Evolutionary conservation across 2,797 vertebrate species (phyloP), one percentile per base, ranked within the genome.

Genomic region (Thunnus albacares): DNA sequence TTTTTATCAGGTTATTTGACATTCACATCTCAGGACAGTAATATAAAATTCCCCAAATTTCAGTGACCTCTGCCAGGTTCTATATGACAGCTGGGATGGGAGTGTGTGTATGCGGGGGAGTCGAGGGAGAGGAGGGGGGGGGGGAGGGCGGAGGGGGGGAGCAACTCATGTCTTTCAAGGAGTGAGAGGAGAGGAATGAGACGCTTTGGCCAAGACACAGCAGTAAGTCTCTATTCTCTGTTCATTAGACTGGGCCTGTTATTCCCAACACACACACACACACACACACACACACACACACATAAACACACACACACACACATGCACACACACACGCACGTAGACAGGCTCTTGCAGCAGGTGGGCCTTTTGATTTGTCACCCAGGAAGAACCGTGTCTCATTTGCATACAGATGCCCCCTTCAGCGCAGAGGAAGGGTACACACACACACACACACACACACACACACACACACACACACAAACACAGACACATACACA

Each of bases 321-420:
- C 60, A 63, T 52, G 56, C 55, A 55, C 35, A 69, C 74, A 70
- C 55, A 69, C 68, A 82, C 78, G 60, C 74, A 77, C 75, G 62
- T 45, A 81, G 5, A 80, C 68, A 43, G 73, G 69, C 70, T 60
- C 87, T 87, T 93, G 90, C 92, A 94, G 95, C 95, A 96, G 95
- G 94, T 96, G 95, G 94, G 93, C 91, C 94, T 95, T 95, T 96
- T 95, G 94, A 96, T 94, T 94, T 85, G 91, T 92, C 90, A 94
- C 93, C 94, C 93, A 95, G 93, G 92, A 96, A 95, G 95, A 94
- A 93, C 92, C 75, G 67, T 72, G 84, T 86, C 91, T 93, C 86
- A 96, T 96, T 96, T 94, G 87, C 95, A 96, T 96, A 96, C 95
- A 96, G 95, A 96, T 96, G 95, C 93, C 93, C 90, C 90, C 95